Conservation (phyloP, 2,888 invertebrate species). For the Cerastoderma edule region DNA sequence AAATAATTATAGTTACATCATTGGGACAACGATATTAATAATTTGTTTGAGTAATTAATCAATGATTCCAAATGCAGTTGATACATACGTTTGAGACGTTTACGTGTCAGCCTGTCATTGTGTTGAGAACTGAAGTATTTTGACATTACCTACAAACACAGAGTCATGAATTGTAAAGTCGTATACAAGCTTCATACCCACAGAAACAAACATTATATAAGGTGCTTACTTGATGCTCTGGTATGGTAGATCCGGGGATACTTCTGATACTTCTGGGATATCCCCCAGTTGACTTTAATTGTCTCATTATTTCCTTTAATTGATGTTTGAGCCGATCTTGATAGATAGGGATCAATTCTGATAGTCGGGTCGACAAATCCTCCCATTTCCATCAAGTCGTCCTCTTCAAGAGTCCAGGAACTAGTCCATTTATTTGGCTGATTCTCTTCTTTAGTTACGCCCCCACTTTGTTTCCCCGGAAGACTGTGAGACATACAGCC, state of each 20-base stretch:
- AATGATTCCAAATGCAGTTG: neutral
- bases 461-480: neutral
- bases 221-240: slow-evolving; percentile 16
- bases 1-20: neutral
- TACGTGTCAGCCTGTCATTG: too few species aligned
- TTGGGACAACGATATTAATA: neutral
- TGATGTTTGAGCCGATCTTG: slow-evolving; percentile 2
- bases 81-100: too few species aligned
- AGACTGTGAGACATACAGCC: neutral
- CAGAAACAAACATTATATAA: too few species aligned
- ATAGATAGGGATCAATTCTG: slow-evolving; percentile 4
- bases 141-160: too few species aligned
- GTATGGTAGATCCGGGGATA: neutral
- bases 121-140: too few species aligned
- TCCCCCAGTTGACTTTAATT: too few species aligned
- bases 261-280: too few species aligned
- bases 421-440: neutral
- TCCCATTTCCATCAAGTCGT: neutral
- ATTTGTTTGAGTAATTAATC: neutral
- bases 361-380: neutral
- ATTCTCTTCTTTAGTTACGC: neutral
- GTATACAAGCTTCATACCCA: too few species aligned
- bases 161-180: too few species aligned
- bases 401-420: neutral
- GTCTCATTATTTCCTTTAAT: too few species aligned